phyloP scores from a whole-genome alignment of 2,113 vertebrate species.

The Lophura nycthemera region DNA sequence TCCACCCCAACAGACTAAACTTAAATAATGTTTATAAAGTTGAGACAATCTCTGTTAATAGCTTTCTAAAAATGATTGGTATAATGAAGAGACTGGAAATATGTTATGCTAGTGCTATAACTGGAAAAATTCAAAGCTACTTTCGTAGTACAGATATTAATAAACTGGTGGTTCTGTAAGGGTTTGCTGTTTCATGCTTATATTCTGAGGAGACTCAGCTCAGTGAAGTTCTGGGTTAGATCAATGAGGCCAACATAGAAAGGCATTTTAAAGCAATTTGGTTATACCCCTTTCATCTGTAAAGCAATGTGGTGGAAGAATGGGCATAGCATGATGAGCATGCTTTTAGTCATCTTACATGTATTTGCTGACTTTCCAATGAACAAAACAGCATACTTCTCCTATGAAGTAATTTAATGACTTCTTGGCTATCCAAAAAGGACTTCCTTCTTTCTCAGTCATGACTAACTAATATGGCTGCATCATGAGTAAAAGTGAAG shows the following conservation, averaged over 20 bases:
- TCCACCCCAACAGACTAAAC: neutral
- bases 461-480: neutral
- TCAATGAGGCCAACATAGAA: neutral
- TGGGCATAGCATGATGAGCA: neutral
- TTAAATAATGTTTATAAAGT: neutral
- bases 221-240: neutral
- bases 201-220: rapidly evolving
- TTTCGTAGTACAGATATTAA: neutral
- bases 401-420: neutral
- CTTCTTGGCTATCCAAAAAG: neutral
- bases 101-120: neutral
- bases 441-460: neutral
- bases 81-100: neutral
- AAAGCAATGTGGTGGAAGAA: neutral
- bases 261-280: neutral
- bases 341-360: neutral
- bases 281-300: neutral
- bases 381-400: neutral
- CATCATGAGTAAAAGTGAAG: neutral
- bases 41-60: neutral
- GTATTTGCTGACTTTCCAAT: neutral
- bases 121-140: neutral
- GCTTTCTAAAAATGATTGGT: neutral
- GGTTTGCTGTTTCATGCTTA: neutral
- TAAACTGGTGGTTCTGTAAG: neutral